Percentiles rank a stretch among this genome's conserved stretches.
Conservation (phyloP, 1,140 invertebrate genomes). For the Lepidurus couesii region DNA sequence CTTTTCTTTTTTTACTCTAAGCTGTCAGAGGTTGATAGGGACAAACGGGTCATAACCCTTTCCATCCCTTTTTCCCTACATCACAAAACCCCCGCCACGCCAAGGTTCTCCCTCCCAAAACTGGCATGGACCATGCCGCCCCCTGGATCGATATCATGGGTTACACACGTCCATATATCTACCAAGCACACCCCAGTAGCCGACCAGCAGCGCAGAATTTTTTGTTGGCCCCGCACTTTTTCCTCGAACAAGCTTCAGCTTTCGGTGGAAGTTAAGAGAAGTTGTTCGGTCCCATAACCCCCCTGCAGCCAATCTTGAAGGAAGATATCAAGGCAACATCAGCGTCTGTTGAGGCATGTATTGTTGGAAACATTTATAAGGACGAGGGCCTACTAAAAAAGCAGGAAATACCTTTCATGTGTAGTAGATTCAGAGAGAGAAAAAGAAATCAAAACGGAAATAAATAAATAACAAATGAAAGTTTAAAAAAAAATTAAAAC, state of each 20-base stretch:
- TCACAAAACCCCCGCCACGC: neutral
- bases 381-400: neutral
- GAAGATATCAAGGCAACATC: neutral
- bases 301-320: neutral
- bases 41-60: constrained; percentile 21
- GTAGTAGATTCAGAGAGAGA: too few relatives aligned
- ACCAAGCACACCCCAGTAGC: neutral
- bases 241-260: neutral
- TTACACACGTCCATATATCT: neutral
- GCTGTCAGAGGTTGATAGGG: constrained; percentile 14
- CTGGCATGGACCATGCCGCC: neutral
- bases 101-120: neutral
- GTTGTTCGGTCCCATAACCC: neutral
- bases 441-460: neutral
- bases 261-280: neutral
- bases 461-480: neutral
- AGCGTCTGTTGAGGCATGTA: neutral
- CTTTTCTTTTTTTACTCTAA: constrained; percentile 8
- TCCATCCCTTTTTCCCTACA: neutral
- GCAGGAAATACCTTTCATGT: neutral
- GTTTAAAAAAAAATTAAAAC: neutral
- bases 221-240: too few relatives aligned
- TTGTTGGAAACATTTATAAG: constrained; percentile 20
- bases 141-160: neutral
- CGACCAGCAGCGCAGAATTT: neutral